Evolutionary conservation across 2,797 vertebrate genomes (phyloP).

Genomic region (Hozukius guyotensis): DNA sequence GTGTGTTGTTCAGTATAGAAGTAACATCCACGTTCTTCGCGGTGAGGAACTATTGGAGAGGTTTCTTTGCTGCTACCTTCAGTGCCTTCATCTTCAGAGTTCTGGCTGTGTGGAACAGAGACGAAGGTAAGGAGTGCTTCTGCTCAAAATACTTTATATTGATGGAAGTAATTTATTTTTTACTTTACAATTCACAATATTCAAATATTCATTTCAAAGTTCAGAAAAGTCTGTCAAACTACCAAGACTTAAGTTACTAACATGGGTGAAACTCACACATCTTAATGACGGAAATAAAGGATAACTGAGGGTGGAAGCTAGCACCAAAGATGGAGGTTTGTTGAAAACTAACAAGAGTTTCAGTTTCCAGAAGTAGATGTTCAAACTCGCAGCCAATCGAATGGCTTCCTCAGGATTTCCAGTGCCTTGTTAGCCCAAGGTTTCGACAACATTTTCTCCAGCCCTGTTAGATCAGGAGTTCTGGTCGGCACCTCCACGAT

Average conservation of each 20-base stretch:
- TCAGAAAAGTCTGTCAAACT: neutral
- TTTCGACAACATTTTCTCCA: neutral
- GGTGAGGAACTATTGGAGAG: slow-evolving; percentile 97
- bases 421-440: neutral
- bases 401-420: neutral
- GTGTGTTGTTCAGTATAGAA: slow-evolving; percentile 97
- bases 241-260: neutral
- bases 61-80: slow-evolving; percentile 97
- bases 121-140: slow-evolving; percentile 86
- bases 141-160: neutral
- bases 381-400: neutral
- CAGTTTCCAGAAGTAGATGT: neutral
- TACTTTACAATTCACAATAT: too few relatives aligned
- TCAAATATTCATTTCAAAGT: neutral
- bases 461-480: neutral
- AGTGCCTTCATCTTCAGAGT: slow-evolving; percentile 99
- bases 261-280: neutral
- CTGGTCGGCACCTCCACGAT: neutral
- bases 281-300: neutral
- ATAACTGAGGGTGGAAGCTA: neutral
- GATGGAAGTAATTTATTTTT: too few relatives aligned
- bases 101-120: slow-evolving; percentile 95
- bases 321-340: neutral
- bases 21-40: slow-evolving; percentile 98
- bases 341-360: neutral